These are phyloP conservation scores for Neosalanx taihuensis DNA, from an alignment of 2,797 vertebrate genomes.

Conservation along the genomic window DNA sequence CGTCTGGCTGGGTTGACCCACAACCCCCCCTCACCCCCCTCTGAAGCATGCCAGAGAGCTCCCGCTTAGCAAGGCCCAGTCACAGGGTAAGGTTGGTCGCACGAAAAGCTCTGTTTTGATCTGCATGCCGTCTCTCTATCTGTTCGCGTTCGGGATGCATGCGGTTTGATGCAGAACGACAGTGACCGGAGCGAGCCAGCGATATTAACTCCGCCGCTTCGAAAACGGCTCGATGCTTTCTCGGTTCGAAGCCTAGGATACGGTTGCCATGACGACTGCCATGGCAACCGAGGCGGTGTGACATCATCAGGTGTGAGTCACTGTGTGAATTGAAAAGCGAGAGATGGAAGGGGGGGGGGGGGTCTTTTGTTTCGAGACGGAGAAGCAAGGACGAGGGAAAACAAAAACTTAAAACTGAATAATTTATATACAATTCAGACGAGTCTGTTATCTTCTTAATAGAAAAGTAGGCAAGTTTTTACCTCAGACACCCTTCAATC, in stretches of 20 bases:
- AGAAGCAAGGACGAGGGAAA: neutral
- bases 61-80: neutral
- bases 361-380: neutral
- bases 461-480: too few relatives aligned
- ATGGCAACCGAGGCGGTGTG: constrained; percentile 65
- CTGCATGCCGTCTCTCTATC: neutral
- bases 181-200: constrained; percentile 40
- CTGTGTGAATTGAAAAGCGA: constrained; percentile 42
- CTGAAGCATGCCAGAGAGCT: too few relatives aligned
- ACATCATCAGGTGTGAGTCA: constrained; percentile 73
- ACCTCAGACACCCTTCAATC: too few relatives aligned
- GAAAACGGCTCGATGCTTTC: constrained; percentile 32
- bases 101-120: neutral
- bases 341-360: constrained; percentile 30
- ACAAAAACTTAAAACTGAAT: neutral
- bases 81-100: too few relatives aligned
- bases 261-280: constrained; percentile 63
- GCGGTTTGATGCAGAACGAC: neutral
- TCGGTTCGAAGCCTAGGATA: constrained; percentile 46
- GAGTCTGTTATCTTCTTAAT: too few relatives aligned
- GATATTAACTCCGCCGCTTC: constrained; percentile 50
- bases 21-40: too few relatives aligned
- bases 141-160: constrained; percentile 15
- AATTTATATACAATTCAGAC: too few relatives aligned
- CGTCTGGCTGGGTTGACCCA: neutral